phyloP scores from a whole-genome alignment of 2,888 invertebrate genomes.

The Acronicta aceris region DNA sequence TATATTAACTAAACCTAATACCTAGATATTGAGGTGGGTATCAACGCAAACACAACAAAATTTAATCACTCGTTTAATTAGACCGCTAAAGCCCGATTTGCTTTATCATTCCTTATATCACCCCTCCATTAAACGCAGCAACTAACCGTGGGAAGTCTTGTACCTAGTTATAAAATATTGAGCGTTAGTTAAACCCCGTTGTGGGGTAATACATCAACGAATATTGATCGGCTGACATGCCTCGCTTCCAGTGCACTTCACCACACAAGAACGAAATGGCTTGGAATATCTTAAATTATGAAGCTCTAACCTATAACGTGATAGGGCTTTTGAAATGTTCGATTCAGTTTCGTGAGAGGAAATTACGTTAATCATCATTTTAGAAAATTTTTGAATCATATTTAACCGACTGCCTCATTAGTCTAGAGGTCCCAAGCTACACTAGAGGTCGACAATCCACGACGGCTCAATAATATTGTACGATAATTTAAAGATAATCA shows the following conservation, averaged over 20 bases:
- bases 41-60: background rate
- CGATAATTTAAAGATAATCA: too few relatives aligned
- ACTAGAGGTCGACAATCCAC: too few relatives aligned
- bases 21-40: background rate
- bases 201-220: conserved; percentile 24
- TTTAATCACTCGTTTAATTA: background rate
- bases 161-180: background rate
- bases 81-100: background rate
- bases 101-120: background rate
- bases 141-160: conserved; percentile 4
- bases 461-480: too few relatives aligned
- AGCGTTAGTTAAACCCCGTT: conserved; percentile 1
- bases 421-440: too few relatives aligned
- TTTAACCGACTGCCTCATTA: too few relatives aligned
- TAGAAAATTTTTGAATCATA: too few relatives aligned
- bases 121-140: background rate
- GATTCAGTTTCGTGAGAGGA: too few relatives aligned
- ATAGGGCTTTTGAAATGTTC: background rate
- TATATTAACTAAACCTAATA: too few relatives aligned
- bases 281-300: background rate
- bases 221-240: conserved; percentile 35
- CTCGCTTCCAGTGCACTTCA: conserved; percentile 12
- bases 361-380: too few relatives aligned
- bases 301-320: background rate
- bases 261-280: background rate